phyloP scores from a whole-genome alignment of 2,113 vertebrate species.

The Rissa tridactyla region DNA sequence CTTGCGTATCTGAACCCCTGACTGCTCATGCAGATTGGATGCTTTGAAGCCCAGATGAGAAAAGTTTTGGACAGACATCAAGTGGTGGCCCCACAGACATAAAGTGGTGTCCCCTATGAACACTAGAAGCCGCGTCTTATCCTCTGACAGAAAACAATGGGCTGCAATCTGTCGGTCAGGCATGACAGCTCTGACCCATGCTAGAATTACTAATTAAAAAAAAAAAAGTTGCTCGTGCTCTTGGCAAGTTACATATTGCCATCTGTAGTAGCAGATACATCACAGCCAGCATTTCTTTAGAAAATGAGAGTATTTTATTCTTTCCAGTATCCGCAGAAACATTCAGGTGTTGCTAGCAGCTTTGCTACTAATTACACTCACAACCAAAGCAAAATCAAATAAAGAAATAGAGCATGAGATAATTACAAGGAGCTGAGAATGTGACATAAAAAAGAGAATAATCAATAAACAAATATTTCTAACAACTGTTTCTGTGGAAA shows the following conservation, averaged over 20 bases:
- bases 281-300: not conserved
- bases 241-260: not conserved
- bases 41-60: not conserved
- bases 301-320: not conserved
- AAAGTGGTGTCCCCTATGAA: not conserved
- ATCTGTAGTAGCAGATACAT: constrained; percentile 13
- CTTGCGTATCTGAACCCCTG: not conserved
- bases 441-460: not conserved
- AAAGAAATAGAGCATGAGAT: not conserved
- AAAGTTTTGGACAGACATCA: not conserved
- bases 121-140: not conserved
- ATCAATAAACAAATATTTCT: not conserved
- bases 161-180: not conserved
- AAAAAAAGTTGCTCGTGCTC: not conserved
- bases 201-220: not conserved
- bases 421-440: not conserved
- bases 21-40: not conserved
- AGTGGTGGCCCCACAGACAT: not conserved
- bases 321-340: not conserved
- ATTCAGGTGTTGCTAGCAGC: not conserved
- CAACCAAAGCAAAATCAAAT: not conserved
- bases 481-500: not conserved
- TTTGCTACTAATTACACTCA: constrained; percentile 22
- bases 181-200: not conserved
- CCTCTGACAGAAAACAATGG: not conserved